These are phyloP conservation scores for Urophycis tenuis DNA, from an alignment of 2,797 vertebrate species.

Conservation along the genomic window DNA sequence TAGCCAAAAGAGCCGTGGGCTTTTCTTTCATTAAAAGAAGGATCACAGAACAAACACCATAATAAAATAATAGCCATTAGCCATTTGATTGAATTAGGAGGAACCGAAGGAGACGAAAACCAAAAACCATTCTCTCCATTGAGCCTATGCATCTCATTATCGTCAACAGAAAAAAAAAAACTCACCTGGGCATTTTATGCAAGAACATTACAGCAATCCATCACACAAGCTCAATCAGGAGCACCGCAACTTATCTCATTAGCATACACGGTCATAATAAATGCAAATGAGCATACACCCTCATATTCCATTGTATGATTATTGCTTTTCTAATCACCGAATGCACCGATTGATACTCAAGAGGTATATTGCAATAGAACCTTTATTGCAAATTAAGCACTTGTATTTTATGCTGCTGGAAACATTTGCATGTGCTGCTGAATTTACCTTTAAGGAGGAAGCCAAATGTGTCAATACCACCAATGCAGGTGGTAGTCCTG, in stretches of 20 bases:
- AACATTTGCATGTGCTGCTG: not conserved
- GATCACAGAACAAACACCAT: conserved; percentile 20
- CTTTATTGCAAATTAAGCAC: not conserved
- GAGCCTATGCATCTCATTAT: conserved; percentile 31
- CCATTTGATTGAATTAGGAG: conserved; percentile 32
- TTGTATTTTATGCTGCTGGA: not conserved
- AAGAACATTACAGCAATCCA: conserved; percentile 24
- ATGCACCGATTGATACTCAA: not conserved
- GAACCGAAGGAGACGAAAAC: conserved; percentile 23
- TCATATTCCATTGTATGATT: not conserved
- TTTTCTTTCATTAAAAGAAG: conserved; percentile 7
- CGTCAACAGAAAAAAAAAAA: conserved; percentile 22
- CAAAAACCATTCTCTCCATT: conserved; percentile 9
- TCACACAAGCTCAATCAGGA: conserved; percentile 21
- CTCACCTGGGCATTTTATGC: conserved; percentile 17
- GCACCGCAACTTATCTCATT: not conserved
- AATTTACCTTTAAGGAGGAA: not conserved
- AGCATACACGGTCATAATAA: conserved; percentile 10
- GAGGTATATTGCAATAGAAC: not conserved
- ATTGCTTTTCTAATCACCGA: conserved; percentile 9
- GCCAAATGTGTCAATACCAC: not conserved
- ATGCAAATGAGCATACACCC: not conserved
- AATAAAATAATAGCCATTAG: conserved; percentile 19
- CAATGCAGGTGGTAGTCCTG: not conserved
- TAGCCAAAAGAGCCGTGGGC: conserved; percentile 9